These are phyloP conservation scores for Dryomyza anilis DNA, from an alignment of 2,888 invertebrate species.

Conservation along the genomic window DNA sequence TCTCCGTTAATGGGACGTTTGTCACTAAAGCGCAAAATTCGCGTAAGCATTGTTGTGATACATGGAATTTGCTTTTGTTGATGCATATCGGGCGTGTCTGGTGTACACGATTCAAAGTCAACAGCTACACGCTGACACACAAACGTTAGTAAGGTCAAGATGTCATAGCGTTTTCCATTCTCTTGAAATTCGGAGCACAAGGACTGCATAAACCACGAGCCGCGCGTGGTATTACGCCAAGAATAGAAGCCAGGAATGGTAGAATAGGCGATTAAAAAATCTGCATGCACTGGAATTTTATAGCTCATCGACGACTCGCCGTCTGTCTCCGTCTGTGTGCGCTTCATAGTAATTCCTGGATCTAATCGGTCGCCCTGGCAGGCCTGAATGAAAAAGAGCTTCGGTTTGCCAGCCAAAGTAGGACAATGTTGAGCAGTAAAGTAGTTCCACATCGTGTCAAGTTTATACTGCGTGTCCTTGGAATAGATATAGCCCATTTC, in stretches of 20 bases:
- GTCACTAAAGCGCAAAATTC: conserved; percentile 72
- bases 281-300: conserved; percentile 89
- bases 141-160: conserved; percentile 85
- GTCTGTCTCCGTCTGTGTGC: conserved; percentile 70
- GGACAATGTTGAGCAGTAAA: conserved; percentile 85
- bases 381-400: conserved; percentile 79
- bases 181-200: conserved; percentile 80
- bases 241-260: conserved; percentile 93
- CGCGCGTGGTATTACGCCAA: conserved; percentile 91
- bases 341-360: conserved; percentile 70
- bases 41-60: conserved; percentile 88
- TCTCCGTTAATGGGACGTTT: conserved; percentile 45
- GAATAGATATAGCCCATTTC: conserved; percentile 87
- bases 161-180: conserved; percentile 75
- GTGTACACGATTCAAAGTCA: conserved; percentile 89
- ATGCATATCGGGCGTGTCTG: conserved; percentile 79
- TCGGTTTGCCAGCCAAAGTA: conserved; percentile 82
- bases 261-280: conserved; percentile 91
- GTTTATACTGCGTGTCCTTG: conserved; percentile 81
- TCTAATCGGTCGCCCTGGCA: conserved; percentile 90
- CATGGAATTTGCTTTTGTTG: conserved; percentile 93
- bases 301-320: conserved; percentile 69
- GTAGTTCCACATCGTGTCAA: conserved; percentile 77
- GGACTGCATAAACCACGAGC: conserved; percentile 96
- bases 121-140: conserved; percentile 84